Evolutionary conservation across 2,888 invertebrate genomes (phyloP), one percentile per base, ranked within the genome.

Genomic region (Carterocephalus palaemon): DNA sequence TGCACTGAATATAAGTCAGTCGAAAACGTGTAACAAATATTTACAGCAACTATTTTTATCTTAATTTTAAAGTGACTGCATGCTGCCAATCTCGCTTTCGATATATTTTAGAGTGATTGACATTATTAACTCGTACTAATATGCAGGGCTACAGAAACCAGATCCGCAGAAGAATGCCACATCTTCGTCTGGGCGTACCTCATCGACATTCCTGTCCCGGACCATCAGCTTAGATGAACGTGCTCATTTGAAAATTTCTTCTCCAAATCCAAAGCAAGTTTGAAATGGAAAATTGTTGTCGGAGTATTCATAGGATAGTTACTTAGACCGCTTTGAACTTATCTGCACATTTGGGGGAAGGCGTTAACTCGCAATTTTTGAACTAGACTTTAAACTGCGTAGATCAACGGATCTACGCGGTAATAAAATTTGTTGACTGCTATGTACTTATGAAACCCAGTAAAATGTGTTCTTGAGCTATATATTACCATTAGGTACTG

Each of bases 111-210:
- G 24, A 41, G 13, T 42, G 24, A 49, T 7, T 46, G 41, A 48
- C 37, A 42, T 47, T 46, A 51, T 54, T 80, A 80, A 78, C 59
- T 51, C 48, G 29, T 50, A 78, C 76, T 77, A 76, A 80, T 79
- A 70, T 67, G 62, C 84, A 85, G 85, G 85, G 53, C 45, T 85
- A 73, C 81, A 75, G 75, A 82, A 82, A 50, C 72, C 77, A 41
- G 75, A 76, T 43, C 64, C 70, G 28, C 76, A 74, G 70, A 83
- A 82, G 64, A 81, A 79, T 47, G 79, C 75, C 22, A 56, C 75
- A 0, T 67, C 78, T 2, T 80, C 75, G 1, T 72, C 83, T 2
- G 78, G 62, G 9, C 69, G 84, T 22, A 86, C 86, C 0, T 83
- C 84, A 0, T 81, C 84, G 20, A 84, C 86, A 9, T 75, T 83